phyloP scores from a whole-genome alignment of 2,888 invertebrate genomes.

The Leptothorax acervorum region DNA sequence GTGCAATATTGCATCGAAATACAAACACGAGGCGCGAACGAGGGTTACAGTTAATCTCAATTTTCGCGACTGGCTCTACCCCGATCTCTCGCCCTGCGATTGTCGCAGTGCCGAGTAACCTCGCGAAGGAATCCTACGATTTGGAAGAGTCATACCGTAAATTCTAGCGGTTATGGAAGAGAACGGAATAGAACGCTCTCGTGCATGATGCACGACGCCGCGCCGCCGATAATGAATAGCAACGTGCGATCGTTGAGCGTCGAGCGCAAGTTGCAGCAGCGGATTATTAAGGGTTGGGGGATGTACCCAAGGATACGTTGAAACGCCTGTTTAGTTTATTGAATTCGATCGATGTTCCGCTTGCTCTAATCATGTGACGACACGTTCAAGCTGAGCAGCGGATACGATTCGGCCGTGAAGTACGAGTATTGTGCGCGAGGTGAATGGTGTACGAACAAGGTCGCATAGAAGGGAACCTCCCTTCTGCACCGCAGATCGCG shows the following conservation, averaged over 20 bases:
- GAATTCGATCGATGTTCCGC: slow-evolving; percentile 18
- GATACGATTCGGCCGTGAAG: slow-evolving; percentile 56
- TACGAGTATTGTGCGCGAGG: slow-evolving; percentile 74
- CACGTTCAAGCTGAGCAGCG: background rate
- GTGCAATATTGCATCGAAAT: background rate
- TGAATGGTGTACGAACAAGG: slow-evolving; percentile 75
- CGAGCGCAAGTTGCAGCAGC: background rate
- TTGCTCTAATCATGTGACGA: slow-evolving; percentile 4
- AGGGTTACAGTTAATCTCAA: background rate
- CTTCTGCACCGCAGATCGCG: slow-evolving; percentile 71
- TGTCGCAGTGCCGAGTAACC: background rate
- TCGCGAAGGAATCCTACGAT: background rate
- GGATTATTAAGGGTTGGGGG: no score
- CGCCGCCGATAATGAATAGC: background rate
- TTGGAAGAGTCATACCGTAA: background rate
- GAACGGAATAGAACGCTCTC: background rate
- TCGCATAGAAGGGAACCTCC: slow-evolving; percentile 78
- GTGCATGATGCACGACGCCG: background rate
- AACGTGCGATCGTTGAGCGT: background rate
- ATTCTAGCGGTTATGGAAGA: background rate
- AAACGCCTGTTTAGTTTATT: slow-evolving; percentile 5
- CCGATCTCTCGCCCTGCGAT: background rate
- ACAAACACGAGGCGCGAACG: background rate
- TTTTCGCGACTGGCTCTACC: background rate
- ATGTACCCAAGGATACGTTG: background rate